These are phyloP conservation scores for Entosphenus tridentatus DNA, from an alignment of 2,113 vertebrate species.

Conservation along the genomic window DNA sequence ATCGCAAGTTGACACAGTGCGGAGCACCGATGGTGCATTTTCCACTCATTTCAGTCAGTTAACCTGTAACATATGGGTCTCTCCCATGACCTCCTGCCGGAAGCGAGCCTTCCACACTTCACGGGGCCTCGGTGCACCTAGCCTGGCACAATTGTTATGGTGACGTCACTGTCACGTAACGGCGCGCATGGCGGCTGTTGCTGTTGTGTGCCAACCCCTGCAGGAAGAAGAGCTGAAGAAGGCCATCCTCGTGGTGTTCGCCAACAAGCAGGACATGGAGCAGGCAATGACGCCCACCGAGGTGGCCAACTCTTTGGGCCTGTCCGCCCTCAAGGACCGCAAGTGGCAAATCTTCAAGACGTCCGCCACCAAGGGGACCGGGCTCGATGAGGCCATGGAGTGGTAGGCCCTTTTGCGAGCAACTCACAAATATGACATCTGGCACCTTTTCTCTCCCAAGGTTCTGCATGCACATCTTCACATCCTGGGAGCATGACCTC, in stretches of 20 bases:
- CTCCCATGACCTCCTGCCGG: too few relatives aligned
- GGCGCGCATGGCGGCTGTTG: neutral
- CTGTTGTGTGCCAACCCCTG: constrained; percentile 5
- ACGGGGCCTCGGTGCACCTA: too few relatives aligned
- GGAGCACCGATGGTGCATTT: too few relatives aligned
- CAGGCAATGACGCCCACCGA: constrained; percentile 90
- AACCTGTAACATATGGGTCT: too few relatives aligned
- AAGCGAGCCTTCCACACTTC: too few relatives aligned
- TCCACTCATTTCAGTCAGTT: too few relatives aligned
- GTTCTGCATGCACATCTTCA: neutral
- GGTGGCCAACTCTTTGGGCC: constrained; percentile 68
- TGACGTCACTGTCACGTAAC: too few relatives aligned
- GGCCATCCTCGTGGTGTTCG: constrained; percentile 89
- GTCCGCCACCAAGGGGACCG: constrained; percentile 74
- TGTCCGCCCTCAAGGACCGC: constrained; percentile 73
- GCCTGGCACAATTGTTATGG: too few relatives aligned
- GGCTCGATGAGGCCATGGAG: constrained; percentile 89
- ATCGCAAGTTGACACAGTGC: too few relatives aligned
- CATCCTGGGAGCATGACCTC: too few relatives aligned
- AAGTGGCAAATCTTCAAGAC: constrained; percentile 99
- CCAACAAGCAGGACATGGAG: constrained; percentile 98
- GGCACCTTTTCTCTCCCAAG: neutral
- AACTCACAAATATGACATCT: neutral
- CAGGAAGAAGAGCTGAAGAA: constrained; percentile 96
- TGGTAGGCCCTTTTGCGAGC: constrained; percentile 29